Base-by-base conservation (phyloP, 2,888 invertebrate species). In the Bursaphelenchus okinawaensis region DNA sequence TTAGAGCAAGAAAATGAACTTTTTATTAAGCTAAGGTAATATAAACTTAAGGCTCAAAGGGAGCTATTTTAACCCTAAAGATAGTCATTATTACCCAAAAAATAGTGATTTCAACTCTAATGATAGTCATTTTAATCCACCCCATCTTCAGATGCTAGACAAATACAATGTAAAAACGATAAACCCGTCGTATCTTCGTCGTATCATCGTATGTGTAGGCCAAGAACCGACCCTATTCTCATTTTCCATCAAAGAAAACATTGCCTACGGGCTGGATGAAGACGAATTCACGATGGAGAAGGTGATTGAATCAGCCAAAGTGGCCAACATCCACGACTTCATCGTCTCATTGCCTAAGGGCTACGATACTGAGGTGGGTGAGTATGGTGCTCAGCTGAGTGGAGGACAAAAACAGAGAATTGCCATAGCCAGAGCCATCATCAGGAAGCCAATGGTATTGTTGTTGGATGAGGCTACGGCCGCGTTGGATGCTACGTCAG, bases 321-420 rank as follows among this genome's bases (percentile, higher is more conserved):
- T 82, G 60, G 85, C 85, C 1, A 85, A 85, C 70, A 85, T 85
- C 56, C 83, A 85, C 65, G 81, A 84, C 70, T 85, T 85, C 71
- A 84, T 85, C 62, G 73, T 74, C 40, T 76, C 82, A 12, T 74
- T 85, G 24, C 85, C 85, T 6, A 69, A 82, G 87, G 89, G 89
- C 19, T 90, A 90, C 82, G 88, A 89, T n/a, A 90, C 90, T 0
- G 86, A 88, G 3, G 86, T 90, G 66, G 90, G 90, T 40, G 88
- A 89, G 59, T 89, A 89, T 82, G 90, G 90, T 0, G 88, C 89
- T 0, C 90, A 90, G 74, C 84, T 91, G 57, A 89, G 90, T 0
- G 92, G 92, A 20, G 92, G 92, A 0, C 92, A 92, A 84, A 92
- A 92, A 82, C 92, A 92, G 82, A 85, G 92, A 63, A 89, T 92